Conservation (phyloP, 1,140 invertebrate genomes). For the Apis florea region DNA sequence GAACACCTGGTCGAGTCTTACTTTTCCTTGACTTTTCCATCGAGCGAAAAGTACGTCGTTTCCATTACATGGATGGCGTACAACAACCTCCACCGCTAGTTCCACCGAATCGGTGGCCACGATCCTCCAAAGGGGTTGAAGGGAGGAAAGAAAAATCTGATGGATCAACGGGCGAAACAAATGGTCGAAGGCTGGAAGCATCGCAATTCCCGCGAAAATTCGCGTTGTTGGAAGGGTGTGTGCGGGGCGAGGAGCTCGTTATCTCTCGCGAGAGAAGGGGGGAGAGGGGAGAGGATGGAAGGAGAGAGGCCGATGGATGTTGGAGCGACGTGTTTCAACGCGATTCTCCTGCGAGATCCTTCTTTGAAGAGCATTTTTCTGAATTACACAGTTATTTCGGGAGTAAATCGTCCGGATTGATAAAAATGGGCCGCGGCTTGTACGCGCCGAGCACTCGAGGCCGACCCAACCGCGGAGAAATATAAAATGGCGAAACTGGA, state of each 20-base stretch:
- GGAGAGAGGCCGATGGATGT: slow-evolving; percentile 19
- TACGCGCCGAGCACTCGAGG: slow-evolving; percentile 17
- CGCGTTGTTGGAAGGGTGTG: neutral
- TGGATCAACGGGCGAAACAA: neutral
- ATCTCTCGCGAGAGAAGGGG: neutral
- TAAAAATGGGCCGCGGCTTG: slow-evolving; percentile 55
- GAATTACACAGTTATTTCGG: slow-evolving; percentile 55
- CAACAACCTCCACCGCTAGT: too few relatives aligned
- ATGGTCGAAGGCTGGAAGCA: neutral
- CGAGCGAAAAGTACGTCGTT: too few relatives aligned
- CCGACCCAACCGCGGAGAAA: neutral
- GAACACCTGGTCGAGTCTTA: too few relatives aligned
- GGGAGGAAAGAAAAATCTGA: too few relatives aligned
- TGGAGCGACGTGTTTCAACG: slow-evolving; percentile 31
- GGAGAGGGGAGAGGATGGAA: neutral
- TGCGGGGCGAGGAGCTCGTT: slow-evolving; percentile 7
- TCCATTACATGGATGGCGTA: too few relatives aligned
- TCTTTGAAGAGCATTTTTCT: slow-evolving; percentile 50
- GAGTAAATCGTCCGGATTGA: slow-evolving; percentile 61
- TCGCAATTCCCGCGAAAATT: slow-evolving; percentile 22
- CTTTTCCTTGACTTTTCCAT: too few relatives aligned
- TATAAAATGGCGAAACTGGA: slow-evolving; percentile 47
- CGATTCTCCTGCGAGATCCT: slow-evolving; percentile 21
- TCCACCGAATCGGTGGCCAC: too few relatives aligned
- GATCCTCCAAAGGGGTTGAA: too few relatives aligned